Evolutionary conservation across 1,140 invertebrate genomes (phyloP), one percentile per base, ranked within the genome.

Genomic region (Brachionus rotundiformis): DNA sequence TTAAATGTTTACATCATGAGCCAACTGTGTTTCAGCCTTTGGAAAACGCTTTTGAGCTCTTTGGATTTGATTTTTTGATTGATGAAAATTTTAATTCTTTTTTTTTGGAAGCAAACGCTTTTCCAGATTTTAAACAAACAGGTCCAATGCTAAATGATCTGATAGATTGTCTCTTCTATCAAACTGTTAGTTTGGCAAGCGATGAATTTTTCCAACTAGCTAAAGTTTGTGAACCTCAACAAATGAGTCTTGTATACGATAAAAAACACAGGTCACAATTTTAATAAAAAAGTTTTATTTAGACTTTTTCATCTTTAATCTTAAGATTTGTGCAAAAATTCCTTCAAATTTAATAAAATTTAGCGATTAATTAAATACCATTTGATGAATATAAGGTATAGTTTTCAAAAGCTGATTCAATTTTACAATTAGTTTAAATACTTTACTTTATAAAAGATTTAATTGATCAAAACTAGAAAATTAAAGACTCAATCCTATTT

Each of bases 81-180:
- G 73, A 77, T 33, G 44, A 77, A 77, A 54, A 77, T 36, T 54
- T 25, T 13, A 54, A 59, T 54, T 54, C 25, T 36, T 77, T 44
- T 33, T 77, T 77, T 59, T 19, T 77, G 27, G 73, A 77, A 27
- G 73, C 73, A 19, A 77, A 77, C 59, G 73, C 73, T 1, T 77
- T 54, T 59, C 73, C 73, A 16, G 73, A 77, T 54, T 77, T 77
- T 33, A 77, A 77, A 23, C 73, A 77, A 54, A 77, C 73, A 13
- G 73, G 73, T 2, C 5, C 31, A 54, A 29, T 3, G 7, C 33
- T 77, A 33, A 59, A 54, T 59, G 47, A 54, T 54, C 33, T 77
- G 2, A 77, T 77, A 49, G 47, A 77, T 54, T 54, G 47, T 16
- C 36, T 77, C 4, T 77, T 77, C 31, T 54, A 77, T 54, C 44